Base-by-base conservation (phyloP, 2,888 invertebrate genomes). In the Amphipoea oculea region DNA sequence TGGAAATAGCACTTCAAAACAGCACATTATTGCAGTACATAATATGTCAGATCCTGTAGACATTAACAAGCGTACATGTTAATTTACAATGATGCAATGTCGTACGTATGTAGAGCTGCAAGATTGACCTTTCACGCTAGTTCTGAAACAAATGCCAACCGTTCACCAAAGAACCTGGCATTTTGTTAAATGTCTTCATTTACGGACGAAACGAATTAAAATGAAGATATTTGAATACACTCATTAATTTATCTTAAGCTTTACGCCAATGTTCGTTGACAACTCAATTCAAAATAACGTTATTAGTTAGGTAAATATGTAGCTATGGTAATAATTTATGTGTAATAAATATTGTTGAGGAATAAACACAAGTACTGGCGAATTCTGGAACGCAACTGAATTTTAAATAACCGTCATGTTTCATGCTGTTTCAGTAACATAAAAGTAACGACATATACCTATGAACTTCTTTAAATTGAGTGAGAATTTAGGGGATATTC, bases 101-200 rank as follows among this genome's bases (percentile, higher is more conserved):
- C 60, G 12, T 42, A 17, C 40, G 23, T 72, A 78, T 76, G 29
- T 68, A 72, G 73, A 87, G 57, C 79, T 84, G 23, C 45, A 65
- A 48, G 20, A 48, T 51, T 81, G 70, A 85, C 87, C 82, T 86
- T 85, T 85, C 71, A 81, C 73, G 82, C 67, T 67, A 72, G 70
- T 73, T 74, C 36, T 51, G 45, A 45, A 29, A 73, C 71, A 80
- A 85, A 85, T 85, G 81, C 65, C 85, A 87, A 51, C 11, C 85
- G 63, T 79, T 81, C 62, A 63, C 76, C 12, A 70, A 67, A 51
- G 68, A 73, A 48, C 9, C 65, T 85, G 85, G 54, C 85, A 86
- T 86, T 86, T 85, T 73, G 75, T 57, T 68, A 85, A 87, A 85
- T 87, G 82, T 85, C 82, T 87, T 87, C 75, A 86, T 87, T 76